These are phyloP conservation scores for Muschampia plurimacula DNA, from an alignment of 2,888 invertebrate genomes.

Conservation along the genomic window DNA sequence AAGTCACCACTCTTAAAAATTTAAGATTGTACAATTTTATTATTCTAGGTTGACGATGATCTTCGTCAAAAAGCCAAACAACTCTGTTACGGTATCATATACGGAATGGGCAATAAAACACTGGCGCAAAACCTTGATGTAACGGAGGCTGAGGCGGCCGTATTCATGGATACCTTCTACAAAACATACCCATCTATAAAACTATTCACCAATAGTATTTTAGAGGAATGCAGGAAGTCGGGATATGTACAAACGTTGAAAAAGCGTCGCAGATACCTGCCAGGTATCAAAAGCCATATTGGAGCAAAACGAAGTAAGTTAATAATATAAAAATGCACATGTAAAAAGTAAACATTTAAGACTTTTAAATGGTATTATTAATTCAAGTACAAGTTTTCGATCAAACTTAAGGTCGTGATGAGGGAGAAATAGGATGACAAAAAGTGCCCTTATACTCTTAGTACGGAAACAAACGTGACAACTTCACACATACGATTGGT, in stretches of 20 bases:
- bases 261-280: slow-evolving; percentile 92
- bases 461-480: too few species aligned
- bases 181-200: slow-evolving; percentile 90
- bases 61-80: slow-evolving; percentile 95
- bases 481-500: too few species aligned
- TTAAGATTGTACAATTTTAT: background rate
- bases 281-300: slow-evolving; percentile 88
- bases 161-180: slow-evolving; percentile 93
- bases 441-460: too few species aligned
- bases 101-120: slow-evolving; percentile 96
- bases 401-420: too few species aligned
- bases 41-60: slow-evolving; percentile 88
- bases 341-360: background rate
- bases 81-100: slow-evolving; percentile 98
- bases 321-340: too few species aligned
- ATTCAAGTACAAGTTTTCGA: too few species aligned
- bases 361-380: background rate
- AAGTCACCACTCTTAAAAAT: background rate
- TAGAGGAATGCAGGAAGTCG: slow-evolving; percentile 87
- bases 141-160: slow-evolving; percentile 90
- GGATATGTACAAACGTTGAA: slow-evolving; percentile 95
- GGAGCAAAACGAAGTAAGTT: slow-evolving; percentile 86
- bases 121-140: slow-evolving; percentile 93
- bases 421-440: too few species aligned
- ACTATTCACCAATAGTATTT: slow-evolving; percentile 78